Base-by-base conservation (phyloP, 1,140 invertebrate genomes). In the Caerostris darwini region DNA sequence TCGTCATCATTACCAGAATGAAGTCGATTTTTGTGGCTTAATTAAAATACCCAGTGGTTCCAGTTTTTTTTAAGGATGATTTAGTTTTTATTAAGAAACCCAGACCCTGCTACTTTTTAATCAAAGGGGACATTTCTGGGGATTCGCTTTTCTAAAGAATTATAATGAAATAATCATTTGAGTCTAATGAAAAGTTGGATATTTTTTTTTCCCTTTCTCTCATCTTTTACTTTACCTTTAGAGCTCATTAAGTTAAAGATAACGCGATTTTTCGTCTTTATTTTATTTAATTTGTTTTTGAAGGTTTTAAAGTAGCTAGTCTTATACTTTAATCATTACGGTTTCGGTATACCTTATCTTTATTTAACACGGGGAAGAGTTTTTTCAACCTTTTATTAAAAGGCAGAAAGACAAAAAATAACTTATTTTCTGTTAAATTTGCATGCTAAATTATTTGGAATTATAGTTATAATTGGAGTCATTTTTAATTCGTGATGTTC, bases 81-180 rank as follows among this genome's bases (percentile, higher is more conserved):
- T 50, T 12, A 12, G 71, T 8, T 77, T 77, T 77, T 34, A 77
- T 77, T 77, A 50, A 77, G 71, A 12, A 53, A 14, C 71, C 71
- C 34, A 77, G 71, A 77, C 71, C 5, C 34, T 5, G 71, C 71
- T 77, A 77, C 19, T 77, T 77, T 77, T 77, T 77, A 77, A 77
- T 77, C 71, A 77, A 77, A 77, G 7, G 50, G 19, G 71, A 77
- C 71, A 77, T 77, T 50, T 50, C 71, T 12, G 3, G 34, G 34
- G 12, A 77, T 77, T 77, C 71, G 71, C 19, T 77, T 12, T 77
- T 77, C 34, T 12, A 10, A 50, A 81, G 71, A 17, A 64, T 88
- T 19, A 88, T 88, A 88, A 88, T 64, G 86, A 88, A 88, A 88
- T 88, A 88, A 88, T 88, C 86, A 88, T 88, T 88, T n/a, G 59